A percentile compares a stretch with the other conserved stretches of the same genome.
Evolutionary conservation across 2,797 vertebrate genomes (phyloP).

Genomic region (Eidolon dupreanum): DNA sequence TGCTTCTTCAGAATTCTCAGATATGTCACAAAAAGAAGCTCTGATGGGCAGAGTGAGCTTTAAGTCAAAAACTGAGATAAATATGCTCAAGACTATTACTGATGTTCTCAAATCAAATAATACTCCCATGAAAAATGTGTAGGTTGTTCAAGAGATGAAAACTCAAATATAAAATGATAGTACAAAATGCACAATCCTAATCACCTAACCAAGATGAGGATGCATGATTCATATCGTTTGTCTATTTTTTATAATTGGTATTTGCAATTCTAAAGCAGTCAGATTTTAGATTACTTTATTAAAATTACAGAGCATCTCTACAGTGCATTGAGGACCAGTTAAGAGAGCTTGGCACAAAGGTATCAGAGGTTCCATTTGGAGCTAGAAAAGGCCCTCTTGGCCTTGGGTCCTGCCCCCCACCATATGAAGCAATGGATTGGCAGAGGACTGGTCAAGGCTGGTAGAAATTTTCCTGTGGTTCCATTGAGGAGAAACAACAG

Average conservation of each 20-base stretch:
- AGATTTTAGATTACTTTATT: not conserved
- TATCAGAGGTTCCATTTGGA: not conserved
- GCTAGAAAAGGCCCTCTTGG: not conserved
- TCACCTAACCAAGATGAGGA: not conserved
- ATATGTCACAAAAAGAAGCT: not conserved
- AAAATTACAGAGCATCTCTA: not conserved
- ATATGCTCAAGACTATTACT: not conserved
- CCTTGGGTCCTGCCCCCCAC: not conserved
- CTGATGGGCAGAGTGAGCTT: not conserved
- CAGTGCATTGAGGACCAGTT: not conserved
- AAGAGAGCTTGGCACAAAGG: not conserved
- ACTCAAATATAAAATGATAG: not conserved
- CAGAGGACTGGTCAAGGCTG: not conserved
- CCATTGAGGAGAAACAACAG: not conserved
- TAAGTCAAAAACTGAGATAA: not conserved
- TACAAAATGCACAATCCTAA: not conserved
- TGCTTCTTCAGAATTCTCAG: conserved; percentile 5
- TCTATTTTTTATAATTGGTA: not conserved
- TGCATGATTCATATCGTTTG: not conserved
- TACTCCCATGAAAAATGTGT: not conserved
- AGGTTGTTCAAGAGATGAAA: not conserved
- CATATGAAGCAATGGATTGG: not conserved
- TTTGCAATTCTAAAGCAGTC: not conserved
- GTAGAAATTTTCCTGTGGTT: not conserved
- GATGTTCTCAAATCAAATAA: not conserved